These are phyloP conservation scores for Aleiodes alternator DNA, from an alignment of 2,888 invertebrate genomes.

Conservation along the genomic window DNA sequence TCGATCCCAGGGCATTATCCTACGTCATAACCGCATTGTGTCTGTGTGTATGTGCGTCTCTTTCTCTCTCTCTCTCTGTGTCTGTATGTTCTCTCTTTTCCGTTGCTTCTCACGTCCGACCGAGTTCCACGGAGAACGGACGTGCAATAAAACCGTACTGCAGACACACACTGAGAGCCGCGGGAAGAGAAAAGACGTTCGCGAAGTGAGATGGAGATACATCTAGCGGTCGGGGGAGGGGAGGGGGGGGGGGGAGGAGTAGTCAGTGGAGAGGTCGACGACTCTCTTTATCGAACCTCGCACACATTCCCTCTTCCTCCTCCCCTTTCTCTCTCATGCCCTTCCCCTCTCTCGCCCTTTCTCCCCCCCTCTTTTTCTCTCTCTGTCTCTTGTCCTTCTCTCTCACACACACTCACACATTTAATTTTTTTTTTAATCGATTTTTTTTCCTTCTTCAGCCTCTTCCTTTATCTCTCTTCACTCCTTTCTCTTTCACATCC, in stretches of 20 bases:
- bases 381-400: too few relatives aligned
- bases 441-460: slow-evolving; percentile 30
- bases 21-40: slow-evolving; percentile 45
- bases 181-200: slow-evolving; percentile 7
- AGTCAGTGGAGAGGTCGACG: slow-evolving; percentile 54
- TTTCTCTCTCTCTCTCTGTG: neutral
- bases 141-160: slow-evolving; percentile 48
- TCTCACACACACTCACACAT: too few relatives aligned
- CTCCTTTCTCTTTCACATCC: slow-evolving; percentile 17
- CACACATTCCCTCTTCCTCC: slow-evolving; percentile 4
- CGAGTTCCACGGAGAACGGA: slow-evolving; percentile 44
- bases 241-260: slow-evolving; percentile 22
- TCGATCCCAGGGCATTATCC: slow-evolving; percentile 40
- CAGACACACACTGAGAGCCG: slow-evolving; percentile 20
- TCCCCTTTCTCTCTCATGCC: too few relatives aligned
- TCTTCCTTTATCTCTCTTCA: slow-evolving; percentile 35
- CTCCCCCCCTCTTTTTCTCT: neutral
- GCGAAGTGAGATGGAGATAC: neutral
- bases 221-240: neutral
- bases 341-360: slow-evolving; percentile 38
- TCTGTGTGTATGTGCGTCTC: too few relatives aligned
- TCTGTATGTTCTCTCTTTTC: slow-evolving; percentile 32
- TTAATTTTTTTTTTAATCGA: too few relatives aligned
- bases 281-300: slow-evolving; percentile 49
- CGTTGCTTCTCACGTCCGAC: slow-evolving; percentile 47